Base-by-base conservation (phyloP, 2,797 vertebrate genomes). In the Rhinatrema bivittatum region DNA sequence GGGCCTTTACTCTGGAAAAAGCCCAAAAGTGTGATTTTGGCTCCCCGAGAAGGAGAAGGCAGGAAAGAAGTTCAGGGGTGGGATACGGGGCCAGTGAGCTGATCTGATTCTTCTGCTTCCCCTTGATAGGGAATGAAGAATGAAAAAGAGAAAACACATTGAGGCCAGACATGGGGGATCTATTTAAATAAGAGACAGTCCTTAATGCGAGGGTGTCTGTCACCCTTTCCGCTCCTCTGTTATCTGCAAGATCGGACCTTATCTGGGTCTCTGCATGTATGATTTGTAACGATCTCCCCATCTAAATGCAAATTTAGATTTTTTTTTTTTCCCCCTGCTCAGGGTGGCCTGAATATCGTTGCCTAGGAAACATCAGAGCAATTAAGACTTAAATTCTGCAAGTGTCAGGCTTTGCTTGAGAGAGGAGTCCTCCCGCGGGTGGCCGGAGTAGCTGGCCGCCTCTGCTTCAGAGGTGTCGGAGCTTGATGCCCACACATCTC, bases 51-150 rank as follows among this genome's bases (percentile, higher is more conserved):
- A 51, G 8, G 6, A 57, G n/a, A n/a, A n/a, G n/a, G n/a, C n/a
- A n/a, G n/a, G n/a, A n/a, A n/a, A n/a, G n/a, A n/a, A n/a, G 39
- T 40, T 52, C 1, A 33, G 57, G 44, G 15, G 32, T 46, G 36
- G 17, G n/a, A 35, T 41, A 43, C 53, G 14, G 5, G 44, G 60
- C 31, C 40, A 56, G 17, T 9, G 11, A 52, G 25, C 15, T 40
- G 37, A 35, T 52, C 39, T 35, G 46, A 44, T 57, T 56, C 65
- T 65, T 63, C 49, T 60, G 13, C 38, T 44, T 28, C 22, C 25
- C 30, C 36, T 52, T 26, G 36, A 16, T 46, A 50, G 4, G 29
- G 29, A 34, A 10, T 32, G 50, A n/a, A 51, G 50, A 59, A 44
- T 5, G 21, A 13, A 25, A 23, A 42, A 32, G 49, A 39, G 20